phyloP scores from a whole-genome alignment of 2,888 invertebrate species.

The Silvanus unidentatus region DNA sequence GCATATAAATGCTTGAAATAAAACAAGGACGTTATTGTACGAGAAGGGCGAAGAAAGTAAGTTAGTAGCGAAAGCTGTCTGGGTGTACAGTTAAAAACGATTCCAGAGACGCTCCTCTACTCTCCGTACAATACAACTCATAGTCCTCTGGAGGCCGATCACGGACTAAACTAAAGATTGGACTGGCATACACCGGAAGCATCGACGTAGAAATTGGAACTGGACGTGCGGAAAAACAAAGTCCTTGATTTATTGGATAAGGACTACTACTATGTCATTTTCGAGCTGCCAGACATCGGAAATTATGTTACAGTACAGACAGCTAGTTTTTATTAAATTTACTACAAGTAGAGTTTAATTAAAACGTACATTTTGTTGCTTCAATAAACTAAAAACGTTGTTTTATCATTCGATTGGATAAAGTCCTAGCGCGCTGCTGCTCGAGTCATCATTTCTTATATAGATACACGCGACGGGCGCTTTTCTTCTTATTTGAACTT shows the following conservation, averaged over 20 bases:
- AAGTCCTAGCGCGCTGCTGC: too few relatives aligned
- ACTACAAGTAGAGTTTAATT: constrained; percentile 14
- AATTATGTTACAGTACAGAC: constrained; percentile 30
- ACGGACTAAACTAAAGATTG: constrained; percentile 35
- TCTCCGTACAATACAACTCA: constrained; percentile 22
- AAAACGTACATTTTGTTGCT: constrained; percentile 2
- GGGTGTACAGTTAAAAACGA: neutral
- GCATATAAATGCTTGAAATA: constrained; percentile 19
- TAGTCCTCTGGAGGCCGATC: constrained; percentile 36
- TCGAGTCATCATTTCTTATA: too few relatives aligned
- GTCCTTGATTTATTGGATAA: constrained; percentile 34
- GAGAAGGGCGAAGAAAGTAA: constrained; percentile 1
- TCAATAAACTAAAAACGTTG: neutral
- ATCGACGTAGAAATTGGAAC: constrained; percentile 38
- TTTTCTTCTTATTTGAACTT: too few relatives aligned
- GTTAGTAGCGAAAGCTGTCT: neutral
- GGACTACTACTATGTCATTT: constrained; percentile 31
- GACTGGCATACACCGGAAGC: constrained; percentile 29
- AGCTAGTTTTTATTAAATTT: constrained; percentile 28
- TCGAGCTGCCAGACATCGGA: constrained; percentile 30
- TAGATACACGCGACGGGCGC: too few relatives aligned
- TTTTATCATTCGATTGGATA: too few relatives aligned
- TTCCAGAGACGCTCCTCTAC: neutral
- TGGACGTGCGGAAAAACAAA: constrained; percentile 42
- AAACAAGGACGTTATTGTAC: constrained; percentile 14